Percentiles rank a stretch among this genome's conserved stretches.
These are phyloP conservation scores for Heliconius cydno DNA, from an alignment of 2,888 invertebrate species.

Conservation along the genomic window DNA sequence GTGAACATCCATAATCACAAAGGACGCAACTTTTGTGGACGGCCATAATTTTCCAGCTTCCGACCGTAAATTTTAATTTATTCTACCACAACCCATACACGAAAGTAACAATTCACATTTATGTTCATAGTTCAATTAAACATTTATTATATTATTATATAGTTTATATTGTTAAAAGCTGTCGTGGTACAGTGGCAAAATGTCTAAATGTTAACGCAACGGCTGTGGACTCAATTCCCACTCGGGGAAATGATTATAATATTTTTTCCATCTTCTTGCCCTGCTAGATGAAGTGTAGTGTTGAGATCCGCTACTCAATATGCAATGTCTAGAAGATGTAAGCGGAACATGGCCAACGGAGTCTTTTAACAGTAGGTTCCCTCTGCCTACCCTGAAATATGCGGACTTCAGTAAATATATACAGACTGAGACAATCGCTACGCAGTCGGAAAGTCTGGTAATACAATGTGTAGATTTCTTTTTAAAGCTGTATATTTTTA, in stretches of 20 bases:
- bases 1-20: not conserved
- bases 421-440: too few species aligned
- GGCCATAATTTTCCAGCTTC: conserved; percentile 11
- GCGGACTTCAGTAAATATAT: too few species aligned
- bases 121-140: not conserved
- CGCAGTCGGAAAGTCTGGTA: too few species aligned
- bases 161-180: not conserved
- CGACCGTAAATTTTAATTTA: conserved; percentile 16
- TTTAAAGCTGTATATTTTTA: too few species aligned
- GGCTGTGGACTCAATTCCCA: not conserved
- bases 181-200: not conserved
- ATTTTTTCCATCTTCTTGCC: not conserved
- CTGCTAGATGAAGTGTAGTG: too few species aligned
- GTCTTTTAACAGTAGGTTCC: too few species aligned
- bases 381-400: too few species aligned
- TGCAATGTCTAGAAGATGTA: too few species aligned
- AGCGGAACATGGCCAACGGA: too few species aligned
- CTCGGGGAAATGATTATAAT: not conserved
- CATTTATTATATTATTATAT: not conserved
- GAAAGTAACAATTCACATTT: conserved; percentile 2
- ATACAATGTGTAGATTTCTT: too few species aligned
- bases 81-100: not conserved
- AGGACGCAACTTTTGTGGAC: conserved; percentile 6
- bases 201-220: not conserved
- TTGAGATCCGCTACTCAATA: too few species aligned